Percentiles rank a stretch among this genome's conserved stretches.
Evolutionary conservation across 2,113 vertebrate genomes (phyloP).

Genomic region (Vimba vimba): DNA sequence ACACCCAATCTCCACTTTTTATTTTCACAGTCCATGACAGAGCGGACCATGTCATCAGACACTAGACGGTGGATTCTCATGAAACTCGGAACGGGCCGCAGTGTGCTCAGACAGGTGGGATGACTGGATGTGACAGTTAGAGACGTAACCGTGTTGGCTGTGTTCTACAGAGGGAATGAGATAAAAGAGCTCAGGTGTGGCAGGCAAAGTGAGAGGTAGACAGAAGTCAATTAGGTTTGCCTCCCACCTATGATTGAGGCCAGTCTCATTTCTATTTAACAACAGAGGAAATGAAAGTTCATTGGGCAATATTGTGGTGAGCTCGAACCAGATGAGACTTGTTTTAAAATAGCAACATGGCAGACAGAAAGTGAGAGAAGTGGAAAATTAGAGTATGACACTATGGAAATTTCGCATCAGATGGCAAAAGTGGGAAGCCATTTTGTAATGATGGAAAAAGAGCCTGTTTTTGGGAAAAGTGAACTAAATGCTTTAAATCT

Average conservation of each 20-base stretch:
- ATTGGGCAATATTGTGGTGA: conserved; percentile 75
- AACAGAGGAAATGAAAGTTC: conserved; percentile 75
- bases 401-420: conserved; percentile 65
- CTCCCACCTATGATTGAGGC: conserved; percentile 76
- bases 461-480: conserved; percentile 17
- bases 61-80: not conserved
- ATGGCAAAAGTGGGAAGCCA: conserved; percentile 53
- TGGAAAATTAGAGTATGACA: conserved; percentile 68
- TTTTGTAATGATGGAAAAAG: conserved; percentile 53
- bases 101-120: conserved; percentile 7
- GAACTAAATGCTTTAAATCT: not conserved
- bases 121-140: conserved; percentile 49
- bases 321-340: conserved; percentile 73
- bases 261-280: conserved; percentile 77
- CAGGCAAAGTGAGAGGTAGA: conserved; percentile 67
- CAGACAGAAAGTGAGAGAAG: conserved; percentile 45
- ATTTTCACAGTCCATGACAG: not conserved
- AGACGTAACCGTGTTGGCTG: conserved; percentile 58
- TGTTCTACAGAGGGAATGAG: conserved; percentile 57
- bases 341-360: conserved; percentile 70
- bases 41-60: conserved; percentile 9
- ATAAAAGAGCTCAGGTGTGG: conserved; percentile 75
- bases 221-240: conserved; percentile 74
- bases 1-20: not conserved
- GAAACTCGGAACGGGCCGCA: not conserved